These are phyloP conservation scores for Hydractinia symbiolongicarpus DNA, from an alignment of 30 jellyfish, hydroid and myxozoan genomes.

Conservation along the genomic window DNA sequence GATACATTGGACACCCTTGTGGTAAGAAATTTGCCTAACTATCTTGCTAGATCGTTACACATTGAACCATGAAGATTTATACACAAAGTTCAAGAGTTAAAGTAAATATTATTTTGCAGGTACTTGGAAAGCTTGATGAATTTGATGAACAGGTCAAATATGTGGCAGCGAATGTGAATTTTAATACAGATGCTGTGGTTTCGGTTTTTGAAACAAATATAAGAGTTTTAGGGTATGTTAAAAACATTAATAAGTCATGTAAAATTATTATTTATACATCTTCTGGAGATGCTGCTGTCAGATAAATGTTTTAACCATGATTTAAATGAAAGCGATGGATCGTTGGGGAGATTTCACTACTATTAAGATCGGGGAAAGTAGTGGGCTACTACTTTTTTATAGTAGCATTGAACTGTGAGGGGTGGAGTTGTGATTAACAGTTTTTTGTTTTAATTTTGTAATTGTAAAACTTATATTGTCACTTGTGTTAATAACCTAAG, in stretches of 20 bases:
- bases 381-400: too few species aligned
- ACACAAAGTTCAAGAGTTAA: background rate
- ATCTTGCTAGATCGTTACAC: background rate
- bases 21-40: constrained; percentile 42
- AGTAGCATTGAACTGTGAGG: too few species aligned
- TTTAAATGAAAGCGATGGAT: too few species aligned
- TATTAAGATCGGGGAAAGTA: too few species aligned
- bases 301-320: too few species aligned
- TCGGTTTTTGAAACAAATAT: constrained; percentile 95
- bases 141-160: constrained; percentile 65
- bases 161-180: constrained; percentile 56
- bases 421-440: too few species aligned
- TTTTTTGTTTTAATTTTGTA: too few species aligned
- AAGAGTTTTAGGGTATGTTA: constrained; percentile 91
- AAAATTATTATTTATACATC: background rate
- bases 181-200: constrained; percentile 88
- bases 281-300: too few species aligned
- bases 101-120: constrained; percentile 36
- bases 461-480: too few species aligned
- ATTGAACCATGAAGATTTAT: background rate
- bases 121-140: constrained; percentile 73
- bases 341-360: too few species aligned
- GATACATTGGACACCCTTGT: constrained; percentile 97
- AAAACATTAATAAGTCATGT: background rate
- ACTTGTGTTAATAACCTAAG: too few species aligned